Base-by-base conservation (phyloP, 2,888 invertebrate genomes). In the Liodrosophila aerea region DNA sequence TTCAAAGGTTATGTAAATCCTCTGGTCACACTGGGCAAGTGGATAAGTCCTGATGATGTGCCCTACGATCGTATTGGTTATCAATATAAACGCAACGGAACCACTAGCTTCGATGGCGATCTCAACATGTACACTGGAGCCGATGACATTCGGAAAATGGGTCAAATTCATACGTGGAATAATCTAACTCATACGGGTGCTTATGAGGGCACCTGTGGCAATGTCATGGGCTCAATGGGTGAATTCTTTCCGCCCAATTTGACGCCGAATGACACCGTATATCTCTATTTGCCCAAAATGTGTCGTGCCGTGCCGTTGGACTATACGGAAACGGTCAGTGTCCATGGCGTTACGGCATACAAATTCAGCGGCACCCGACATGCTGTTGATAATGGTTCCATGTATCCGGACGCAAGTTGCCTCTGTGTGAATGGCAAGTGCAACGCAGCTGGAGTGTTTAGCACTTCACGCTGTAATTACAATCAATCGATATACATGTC, bases 11-110 rank as follows among this genome's bases (percentile, higher is more conserved):
- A 95, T 84, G 89, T 92, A 0, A 96, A 97, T 88, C 90, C 92
- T 0, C 82, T 96, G 7, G 91, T 97, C 44, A 92, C 92, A 5
- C 80, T 94, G 58, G 94, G 93, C 0, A 91, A 91, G 66, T 89
- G 91, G 45, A 54, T 93, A 1, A 92, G 92, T 0, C 88, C 91
- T 0, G 89, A 91, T 0, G 91, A 91, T 0, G 92, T 93, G 0
- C 92, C 92, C 0, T 93, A 92, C 62, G 96, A 96, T 86, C 93
- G 92, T 71, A 94, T 97, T 85, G 97, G 95, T 9, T 95, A 95
- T 93, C 95, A 97, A 89, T 96, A 96, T 81, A 90, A 88, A 95
- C 92, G 96, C 80, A 97, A 97, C 86, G 94, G 93, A 58, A 94
- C 95, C 0, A 89, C 92, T 1, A 91, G 91, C 0, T 94, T 93